Evolutionary conservation across 2,113 vertebrate species (phyloP).

Genomic region (Synchiropus splendidus): DNA sequence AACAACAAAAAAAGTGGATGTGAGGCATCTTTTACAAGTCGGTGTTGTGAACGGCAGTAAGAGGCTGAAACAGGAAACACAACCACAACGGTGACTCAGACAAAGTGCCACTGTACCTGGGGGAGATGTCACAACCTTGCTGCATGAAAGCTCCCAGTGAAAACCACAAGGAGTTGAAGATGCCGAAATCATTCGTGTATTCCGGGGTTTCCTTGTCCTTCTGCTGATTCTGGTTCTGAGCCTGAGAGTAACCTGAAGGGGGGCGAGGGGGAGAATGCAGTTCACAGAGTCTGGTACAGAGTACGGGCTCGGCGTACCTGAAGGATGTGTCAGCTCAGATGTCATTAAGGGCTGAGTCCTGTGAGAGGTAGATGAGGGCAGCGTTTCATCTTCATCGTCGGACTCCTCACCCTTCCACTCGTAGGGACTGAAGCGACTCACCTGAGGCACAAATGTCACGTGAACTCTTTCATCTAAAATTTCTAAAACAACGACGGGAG

Average conservation of each 20-base stretch:
- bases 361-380: slow-evolving; percentile 20
- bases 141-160: slow-evolving; percentile 98
- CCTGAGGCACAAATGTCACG: slow-evolving; percentile 21
- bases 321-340: slow-evolving; percentile 16
- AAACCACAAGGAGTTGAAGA: slow-evolving; percentile 98
- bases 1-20: too few relatives aligned
- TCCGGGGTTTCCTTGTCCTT: slow-evolving; percentile 59
- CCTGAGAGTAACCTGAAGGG: slow-evolving; percentile 5
- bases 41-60: too few relatives aligned
- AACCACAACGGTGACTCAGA: neutral
- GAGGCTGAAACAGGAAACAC: too few relatives aligned
- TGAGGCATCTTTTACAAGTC: too few relatives aligned
- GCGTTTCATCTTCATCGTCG: slow-evolving; percentile 75
- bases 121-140: slow-evolving; percentile 98
- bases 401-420: slow-evolving; percentile 88
- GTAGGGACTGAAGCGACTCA: slow-evolving; percentile 91
- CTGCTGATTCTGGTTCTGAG: slow-evolving; percentile 67
- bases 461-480: too few relatives aligned
- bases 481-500: too few relatives aligned
- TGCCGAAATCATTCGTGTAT: slow-evolving; percentile 90
- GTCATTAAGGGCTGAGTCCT: slow-evolving; percentile 51
- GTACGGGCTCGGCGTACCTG: slow-evolving; percentile 19
- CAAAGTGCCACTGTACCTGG: slow-evolving; percentile 66
- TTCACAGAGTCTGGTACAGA: neutral
- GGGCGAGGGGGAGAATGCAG: slow-evolving; percentile 7